Conservation (phyloP, 2,888 invertebrate species). For the Agriopis leucophaearia region DNA sequence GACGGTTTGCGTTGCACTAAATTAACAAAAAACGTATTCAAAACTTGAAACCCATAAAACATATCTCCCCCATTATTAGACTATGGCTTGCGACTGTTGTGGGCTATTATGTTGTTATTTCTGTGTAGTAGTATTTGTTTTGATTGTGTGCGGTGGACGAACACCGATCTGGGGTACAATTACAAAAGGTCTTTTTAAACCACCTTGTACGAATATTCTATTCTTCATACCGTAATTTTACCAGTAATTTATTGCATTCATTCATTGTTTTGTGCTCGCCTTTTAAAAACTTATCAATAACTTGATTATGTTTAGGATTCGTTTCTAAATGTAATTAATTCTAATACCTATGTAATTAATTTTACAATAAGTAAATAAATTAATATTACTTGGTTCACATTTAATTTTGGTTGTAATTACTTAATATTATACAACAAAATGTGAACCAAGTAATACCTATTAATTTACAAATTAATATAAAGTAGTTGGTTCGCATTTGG, state of each 20-base stretch:
- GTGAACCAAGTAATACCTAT: no score
- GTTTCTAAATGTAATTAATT: background rate
- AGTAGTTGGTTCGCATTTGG: no score
- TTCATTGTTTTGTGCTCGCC: background rate
- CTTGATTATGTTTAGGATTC: background rate
- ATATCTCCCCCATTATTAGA: slow-evolving; percentile 86
- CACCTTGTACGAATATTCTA: slow-evolving; percentile 27
- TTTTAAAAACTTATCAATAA: background rate
- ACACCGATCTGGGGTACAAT: slow-evolving; percentile 71
- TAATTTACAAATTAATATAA: no score
- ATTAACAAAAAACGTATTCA: slow-evolving; percentile 82
- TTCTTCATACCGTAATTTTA: slow-evolving; percentile 5
- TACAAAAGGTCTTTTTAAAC: slow-evolving; percentile 37
- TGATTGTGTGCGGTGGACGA: slow-evolving; percentile 76
- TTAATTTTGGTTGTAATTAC: no score
- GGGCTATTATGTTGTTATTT: slow-evolving; percentile 81
- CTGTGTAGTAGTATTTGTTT: slow-evolving; percentile 79
- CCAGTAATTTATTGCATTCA: background rate
- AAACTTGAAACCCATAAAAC: slow-evolving; percentile 84
- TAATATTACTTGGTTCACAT: no score
- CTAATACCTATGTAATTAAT: no score
- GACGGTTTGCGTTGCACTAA: slow-evolving; percentile 78
- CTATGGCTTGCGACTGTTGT: slow-evolving; percentile 82
- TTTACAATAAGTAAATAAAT: no score
- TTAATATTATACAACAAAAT: no score